Base-by-base conservation (phyloP, 2,888 invertebrate species). In the Clusia tigrina region DNA sequence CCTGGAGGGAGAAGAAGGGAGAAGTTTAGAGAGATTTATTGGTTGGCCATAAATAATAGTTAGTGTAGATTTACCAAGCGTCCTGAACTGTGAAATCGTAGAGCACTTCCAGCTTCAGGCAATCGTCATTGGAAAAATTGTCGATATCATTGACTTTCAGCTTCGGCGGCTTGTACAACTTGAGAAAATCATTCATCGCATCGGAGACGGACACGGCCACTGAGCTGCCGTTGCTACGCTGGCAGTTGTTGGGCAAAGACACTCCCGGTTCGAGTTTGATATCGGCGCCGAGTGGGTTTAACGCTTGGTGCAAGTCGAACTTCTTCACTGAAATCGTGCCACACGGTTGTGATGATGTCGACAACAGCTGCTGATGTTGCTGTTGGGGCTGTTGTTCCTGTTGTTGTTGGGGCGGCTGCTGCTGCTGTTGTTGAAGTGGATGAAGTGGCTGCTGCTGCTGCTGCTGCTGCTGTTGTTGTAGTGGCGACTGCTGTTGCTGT, bases 11-110 rank as follows among this genome's bases (percentile, higher is more conserved):
- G 54, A 15, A 55, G 1, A 63, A 51, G 42, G 53, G 38, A 52
- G 54, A 26, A 37, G 32, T 58, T 46, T 57, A 24, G 12, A 22
- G 18, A 9, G 52, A 9, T 71, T 48, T 23, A 54, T 48, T 48
- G 5, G 12, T 23, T n/a, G 48, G 15, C n/a, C 2, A 24, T 15
- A 53, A 32, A 12, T 1, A 17, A 20, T 18, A 17, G 38, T 9
- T 51, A 24, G n/a, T 22, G 55, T 51, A n/a, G n/a, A 58, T 88
- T 87, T 79, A 93, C 95, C 95, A 95, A 51, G 91, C 91, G 80
- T 92, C 89, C 71, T 93, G 87, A 73, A 90, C 90, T 71, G 93
- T 88, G 85, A 95, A 95, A 85, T 96, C 95, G 84, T 96, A 96
- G 20, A 97, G 87, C 85, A 92, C 88, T 72, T 92, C 90, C 69